Conservation (phyloP, 1,140 invertebrate genomes). For the Oedothorax gibbosus region DNA sequence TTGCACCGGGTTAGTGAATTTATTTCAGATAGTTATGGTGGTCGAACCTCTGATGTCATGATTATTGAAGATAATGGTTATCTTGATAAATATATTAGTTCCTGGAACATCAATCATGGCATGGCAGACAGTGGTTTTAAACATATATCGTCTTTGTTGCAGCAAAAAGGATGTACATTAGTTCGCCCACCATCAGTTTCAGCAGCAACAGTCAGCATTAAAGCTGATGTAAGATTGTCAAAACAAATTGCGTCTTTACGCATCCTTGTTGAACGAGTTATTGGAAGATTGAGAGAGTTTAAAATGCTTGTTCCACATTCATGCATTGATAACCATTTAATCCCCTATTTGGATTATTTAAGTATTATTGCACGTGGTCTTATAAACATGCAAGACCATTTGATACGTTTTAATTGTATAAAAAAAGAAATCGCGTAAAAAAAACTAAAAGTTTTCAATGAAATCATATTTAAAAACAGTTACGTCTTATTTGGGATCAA, state of each 20-base stretch:
- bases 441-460: no score
- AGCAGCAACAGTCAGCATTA: background rate
- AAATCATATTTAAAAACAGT: no score
- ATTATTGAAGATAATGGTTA: slow-evolving; percentile 5
- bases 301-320: no score
- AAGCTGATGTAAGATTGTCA: slow-evolving; percentile 6
- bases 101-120: slow-evolving; percentile 18
- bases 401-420: no score
- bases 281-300: slow-evolving; percentile 1
- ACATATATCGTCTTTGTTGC: background rate
- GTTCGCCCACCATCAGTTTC: no score
- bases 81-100: no score
- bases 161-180: background rate
- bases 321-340: slow-evolving; percentile 11
- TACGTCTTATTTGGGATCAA: no score
- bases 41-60: slow-evolving; percentile 16
- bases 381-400: no score
- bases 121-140: slow-evolving; percentile 20
- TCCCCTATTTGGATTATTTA: background rate
- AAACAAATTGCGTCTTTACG: no score
- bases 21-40: slow-evolving; percentile 1
- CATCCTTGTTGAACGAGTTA: slow-evolving; percentile 7
- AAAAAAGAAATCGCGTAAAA: no score
- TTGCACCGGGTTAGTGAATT: no score
- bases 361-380: slow-evolving; percentile 4